Conservation (phyloP, 2,113 vertebrate genomes). For the Neogale vison region DNA sequence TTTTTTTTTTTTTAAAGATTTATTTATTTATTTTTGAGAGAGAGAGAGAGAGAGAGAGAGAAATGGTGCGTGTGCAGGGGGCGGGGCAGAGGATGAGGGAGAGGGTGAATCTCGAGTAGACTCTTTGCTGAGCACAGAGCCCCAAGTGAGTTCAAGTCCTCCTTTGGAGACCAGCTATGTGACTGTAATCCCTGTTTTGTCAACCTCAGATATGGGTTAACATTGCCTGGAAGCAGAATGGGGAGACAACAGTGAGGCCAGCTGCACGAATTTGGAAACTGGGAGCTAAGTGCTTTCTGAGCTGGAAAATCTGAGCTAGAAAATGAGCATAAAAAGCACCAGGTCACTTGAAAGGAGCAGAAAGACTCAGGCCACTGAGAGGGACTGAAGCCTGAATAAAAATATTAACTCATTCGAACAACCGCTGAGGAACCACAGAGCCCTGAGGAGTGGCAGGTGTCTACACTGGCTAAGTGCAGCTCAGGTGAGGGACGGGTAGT, state of each 20-base stretch:
- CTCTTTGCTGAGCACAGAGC: not conserved
- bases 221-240: not conserved
- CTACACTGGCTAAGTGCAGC: not conserved
- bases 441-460: not conserved
- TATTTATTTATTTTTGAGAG: not conserved
- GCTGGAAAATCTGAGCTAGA: not conserved
- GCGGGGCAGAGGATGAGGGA: not conserved
- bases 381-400: not conserved
- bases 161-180: not conserved
- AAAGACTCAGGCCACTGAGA: not conserved
- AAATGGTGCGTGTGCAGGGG: not conserved
- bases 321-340: not conserved
- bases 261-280: not conserved
- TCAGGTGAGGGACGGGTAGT: not conserved
- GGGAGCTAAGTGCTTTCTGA: not conserved
- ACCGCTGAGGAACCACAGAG: not conserved
- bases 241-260: not conserved
- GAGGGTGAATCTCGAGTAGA: not conserved
- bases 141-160: not conserved
- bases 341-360: not conserved
- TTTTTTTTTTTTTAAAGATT: not conserved
- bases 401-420: not conserved
- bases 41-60: not conserved
- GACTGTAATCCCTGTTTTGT: not conserved
- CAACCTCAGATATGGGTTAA: not conserved